phyloP scores from a whole-genome alignment of 2,888 invertebrate species.

The Galeruca laticollis region DNA sequence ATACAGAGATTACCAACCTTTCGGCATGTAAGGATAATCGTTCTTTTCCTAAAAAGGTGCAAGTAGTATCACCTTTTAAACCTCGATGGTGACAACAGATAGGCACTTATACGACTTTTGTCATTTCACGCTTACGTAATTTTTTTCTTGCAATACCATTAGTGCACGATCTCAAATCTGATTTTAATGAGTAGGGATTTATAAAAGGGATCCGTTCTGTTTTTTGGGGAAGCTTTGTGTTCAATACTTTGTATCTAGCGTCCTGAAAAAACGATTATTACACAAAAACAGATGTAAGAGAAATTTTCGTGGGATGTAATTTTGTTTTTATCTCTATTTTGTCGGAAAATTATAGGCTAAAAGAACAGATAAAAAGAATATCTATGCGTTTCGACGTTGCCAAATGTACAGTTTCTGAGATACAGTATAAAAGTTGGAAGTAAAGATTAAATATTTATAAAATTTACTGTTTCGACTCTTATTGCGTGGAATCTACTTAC shows the following conservation, averaged over 20 bases:
- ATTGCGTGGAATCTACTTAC: no score
- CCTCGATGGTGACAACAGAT: constrained; percentile 45
- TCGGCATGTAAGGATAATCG: constrained; percentile 27
- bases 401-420: no score
- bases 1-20: constrained; percentile 42
- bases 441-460: no score
- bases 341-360: not conserved
- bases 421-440: no score
- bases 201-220: constrained; percentile 38
- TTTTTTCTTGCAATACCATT: constrained; percentile 38
- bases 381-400: no score
- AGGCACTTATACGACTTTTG: constrained; percentile 50
- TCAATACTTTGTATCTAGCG: constrained; percentile 40
- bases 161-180: constrained; percentile 43
- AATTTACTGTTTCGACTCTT: no score
- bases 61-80: constrained; percentile 47
- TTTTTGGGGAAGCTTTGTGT: constrained; percentile 29
- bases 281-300: constrained; percentile 46
- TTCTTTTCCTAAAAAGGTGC: constrained; percentile 44
- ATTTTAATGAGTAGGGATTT: constrained; percentile 47
- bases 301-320: constrained; percentile 19
- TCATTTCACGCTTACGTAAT: constrained; percentile 44
- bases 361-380: no score
- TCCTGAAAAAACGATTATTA: constrained; percentile 44
- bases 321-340: not conserved